Evolutionary conservation across 2,888 invertebrate species (phyloP).

Genomic region (Amorpha juglandis): DNA sequence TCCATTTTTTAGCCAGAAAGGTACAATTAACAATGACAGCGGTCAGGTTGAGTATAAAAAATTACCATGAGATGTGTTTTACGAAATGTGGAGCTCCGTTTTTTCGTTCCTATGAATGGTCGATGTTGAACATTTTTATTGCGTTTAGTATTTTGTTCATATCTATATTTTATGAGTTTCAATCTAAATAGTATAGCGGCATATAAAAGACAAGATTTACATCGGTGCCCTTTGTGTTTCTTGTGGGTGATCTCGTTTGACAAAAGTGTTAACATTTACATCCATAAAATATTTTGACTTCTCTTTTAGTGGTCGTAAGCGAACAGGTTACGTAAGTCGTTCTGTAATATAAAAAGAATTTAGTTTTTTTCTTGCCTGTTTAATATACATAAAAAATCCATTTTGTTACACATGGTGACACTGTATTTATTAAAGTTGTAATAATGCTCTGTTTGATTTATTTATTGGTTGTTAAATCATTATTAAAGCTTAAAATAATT

Average conservation of each 20-base stretch:
- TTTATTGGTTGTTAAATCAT: not conserved
- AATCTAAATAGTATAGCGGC: slow-evolving; percentile 62
- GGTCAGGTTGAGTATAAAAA: slow-evolving; percentile 76
- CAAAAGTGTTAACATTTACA: slow-evolving; percentile 80
- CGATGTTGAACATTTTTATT: slow-evolving; percentile 65
- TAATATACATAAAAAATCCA: not conserved
- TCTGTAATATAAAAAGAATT: slow-evolving; percentile 26
- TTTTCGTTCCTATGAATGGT: slow-evolving; percentile 59
- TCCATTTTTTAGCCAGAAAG: slow-evolving; percentile 70
- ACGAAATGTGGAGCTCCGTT: slow-evolving; percentile 56
- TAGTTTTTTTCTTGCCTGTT: not conserved
- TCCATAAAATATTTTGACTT: slow-evolving; percentile 83
- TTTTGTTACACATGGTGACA: slow-evolving; percentile 9
- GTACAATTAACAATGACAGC: slow-evolving; percentile 78
- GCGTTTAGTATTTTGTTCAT: slow-evolving; percentile 73
- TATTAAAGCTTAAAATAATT: not conserved
- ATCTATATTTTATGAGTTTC: slow-evolving; percentile 75
- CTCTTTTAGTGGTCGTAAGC: slow-evolving; percentile 67
- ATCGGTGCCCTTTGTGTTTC: slow-evolving; percentile 71
- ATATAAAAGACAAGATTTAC: slow-evolving; percentile 71
- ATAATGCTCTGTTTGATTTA: not conserved
- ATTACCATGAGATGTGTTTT: slow-evolving; percentile 58
- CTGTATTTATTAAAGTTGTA: not conserved
- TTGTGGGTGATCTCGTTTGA: slow-evolving; percentile 75
- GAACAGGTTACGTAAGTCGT: slow-evolving; percentile 54